Conservation (phyloP, 2,888 invertebrate species). For the Neoascia interrupta region DNA sequence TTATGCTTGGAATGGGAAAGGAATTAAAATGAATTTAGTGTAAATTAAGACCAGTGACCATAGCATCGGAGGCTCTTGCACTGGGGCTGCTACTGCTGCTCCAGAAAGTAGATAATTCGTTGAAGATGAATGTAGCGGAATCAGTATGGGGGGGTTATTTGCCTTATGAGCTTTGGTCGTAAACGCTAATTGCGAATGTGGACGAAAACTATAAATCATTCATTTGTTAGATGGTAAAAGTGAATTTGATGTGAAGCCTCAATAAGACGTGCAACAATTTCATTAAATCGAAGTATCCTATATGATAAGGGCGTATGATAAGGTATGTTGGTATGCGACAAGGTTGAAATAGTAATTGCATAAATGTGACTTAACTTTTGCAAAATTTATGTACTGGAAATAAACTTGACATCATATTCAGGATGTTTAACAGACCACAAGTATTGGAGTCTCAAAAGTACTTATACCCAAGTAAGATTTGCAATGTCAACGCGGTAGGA, state of each 20-base stretch:
- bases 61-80: conserved; percentile 7
- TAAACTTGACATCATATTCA: not conserved
- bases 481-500: not conserved
- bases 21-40: conserved; percentile 61
- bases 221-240: not conserved
- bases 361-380: not conserved
- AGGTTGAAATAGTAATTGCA: not conserved
- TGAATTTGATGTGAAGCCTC: not conserved
- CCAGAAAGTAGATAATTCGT: conserved; percentile 24
- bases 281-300: too few species aligned
- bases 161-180: conserved; percentile 39
- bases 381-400: not conserved
- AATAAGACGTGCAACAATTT: too few species aligned
- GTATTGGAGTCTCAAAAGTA: not conserved
- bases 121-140: conserved; percentile 55
- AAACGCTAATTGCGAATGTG: conserved; percentile 50
- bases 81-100: conserved; percentile 5
- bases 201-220: not conserved
- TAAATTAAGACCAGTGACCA: conserved; percentile 51
- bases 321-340: not conserved
- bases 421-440: not conserved
- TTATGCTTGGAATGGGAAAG: conserved; percentile 54
- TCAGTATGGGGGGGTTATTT: conserved; percentile 45
- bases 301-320: too few species aligned
- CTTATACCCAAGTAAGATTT: not conserved